These are phyloP conservation scores for Aptenodytes patagonicus DNA, from an alignment of 2,113 vertebrate species.

Conservation along the genomic window DNA sequence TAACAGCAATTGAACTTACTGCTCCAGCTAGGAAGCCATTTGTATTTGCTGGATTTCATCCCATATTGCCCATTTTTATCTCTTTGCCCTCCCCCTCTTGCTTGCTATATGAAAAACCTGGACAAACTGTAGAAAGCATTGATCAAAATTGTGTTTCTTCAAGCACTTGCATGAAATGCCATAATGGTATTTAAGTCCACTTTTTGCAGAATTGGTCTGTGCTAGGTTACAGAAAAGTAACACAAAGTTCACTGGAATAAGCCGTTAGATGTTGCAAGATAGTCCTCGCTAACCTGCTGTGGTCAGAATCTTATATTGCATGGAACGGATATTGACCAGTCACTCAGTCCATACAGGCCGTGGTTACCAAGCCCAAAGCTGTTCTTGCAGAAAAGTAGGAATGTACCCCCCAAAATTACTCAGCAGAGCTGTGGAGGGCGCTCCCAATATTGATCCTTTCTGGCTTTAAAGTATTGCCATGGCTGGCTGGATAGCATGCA, in stretches of 20 bases:
- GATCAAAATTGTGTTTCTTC: not conserved
- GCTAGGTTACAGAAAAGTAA: not conserved
- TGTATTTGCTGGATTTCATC: not conserved
- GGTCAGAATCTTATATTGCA: not conserved
- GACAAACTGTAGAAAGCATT: not conserved
- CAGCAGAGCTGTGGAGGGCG: not conserved
- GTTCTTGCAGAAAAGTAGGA: not conserved
- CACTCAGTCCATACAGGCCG: not conserved
- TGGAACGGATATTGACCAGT: not conserved
- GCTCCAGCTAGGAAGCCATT: not conserved
- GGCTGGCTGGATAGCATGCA: not conserved
- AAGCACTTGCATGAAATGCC: not conserved
- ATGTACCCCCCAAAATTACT: not conserved
- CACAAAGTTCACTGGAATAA: not conserved
- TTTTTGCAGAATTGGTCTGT: not conserved
- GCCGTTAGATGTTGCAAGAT: not conserved
- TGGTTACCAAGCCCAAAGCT: not conserved
- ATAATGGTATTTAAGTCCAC: not conserved
- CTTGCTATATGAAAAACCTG: not conserved
- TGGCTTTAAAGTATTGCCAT: not conserved
- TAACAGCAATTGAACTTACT: not conserved
- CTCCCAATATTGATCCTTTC: not conserved
- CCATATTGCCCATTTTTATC: not conserved
- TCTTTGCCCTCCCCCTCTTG: too few relatives aligned
- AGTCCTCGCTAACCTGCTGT: not conserved